These are phyloP conservation scores for Chrysomela aeneicollis DNA, from an alignment of 2,888 invertebrate species.

Conservation along the genomic window DNA sequence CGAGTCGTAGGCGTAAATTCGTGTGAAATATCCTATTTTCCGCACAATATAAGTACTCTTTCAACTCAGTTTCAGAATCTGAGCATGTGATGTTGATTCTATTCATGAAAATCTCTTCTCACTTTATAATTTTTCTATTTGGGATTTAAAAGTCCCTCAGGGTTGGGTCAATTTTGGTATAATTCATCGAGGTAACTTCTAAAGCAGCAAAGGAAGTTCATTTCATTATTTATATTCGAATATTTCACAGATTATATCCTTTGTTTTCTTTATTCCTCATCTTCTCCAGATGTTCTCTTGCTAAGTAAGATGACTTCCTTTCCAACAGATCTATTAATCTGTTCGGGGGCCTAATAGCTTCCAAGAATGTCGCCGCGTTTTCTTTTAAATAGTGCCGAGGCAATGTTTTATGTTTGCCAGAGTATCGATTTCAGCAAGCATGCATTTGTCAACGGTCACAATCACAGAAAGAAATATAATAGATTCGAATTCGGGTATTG, in stretches of 20 bases:
- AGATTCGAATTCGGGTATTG: slow-evolving; percentile 17
- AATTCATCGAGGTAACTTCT: no score
- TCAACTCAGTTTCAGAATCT: no score
- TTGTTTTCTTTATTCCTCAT: neutral
- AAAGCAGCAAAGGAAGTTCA: no score
- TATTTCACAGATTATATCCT: neutral
- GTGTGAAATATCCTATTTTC: no score
- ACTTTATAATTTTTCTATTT: no score
- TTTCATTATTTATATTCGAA: no score
- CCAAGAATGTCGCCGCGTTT: slow-evolving; percentile 15
- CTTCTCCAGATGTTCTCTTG: slow-evolving; percentile 13
- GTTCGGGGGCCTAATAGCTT: slow-evolving; percentile 14
- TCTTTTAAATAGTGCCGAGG: slow-evolving; percentile 18
- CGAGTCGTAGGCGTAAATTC: no score
- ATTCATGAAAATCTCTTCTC: no score
- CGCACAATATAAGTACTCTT: no score
- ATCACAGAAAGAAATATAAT: slow-evolving; percentile 25
- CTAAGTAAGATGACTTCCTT: slow-evolving; percentile 18
- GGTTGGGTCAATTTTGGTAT: no score
- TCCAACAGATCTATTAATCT: slow-evolving; percentile 17
- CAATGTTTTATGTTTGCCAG: slow-evolving; percentile 22
- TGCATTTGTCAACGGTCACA: slow-evolving; percentile 30
- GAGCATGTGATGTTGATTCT: no score
- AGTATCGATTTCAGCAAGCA: slow-evolving; percentile 30
- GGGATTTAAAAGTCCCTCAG: no score